A percentile compares a stretch with the other conserved stretches of the same genome.
These are phyloP conservation scores for Coremacera marginata DNA, from an alignment of 2,888 invertebrate genomes.

Conservation along the genomic window DNA sequence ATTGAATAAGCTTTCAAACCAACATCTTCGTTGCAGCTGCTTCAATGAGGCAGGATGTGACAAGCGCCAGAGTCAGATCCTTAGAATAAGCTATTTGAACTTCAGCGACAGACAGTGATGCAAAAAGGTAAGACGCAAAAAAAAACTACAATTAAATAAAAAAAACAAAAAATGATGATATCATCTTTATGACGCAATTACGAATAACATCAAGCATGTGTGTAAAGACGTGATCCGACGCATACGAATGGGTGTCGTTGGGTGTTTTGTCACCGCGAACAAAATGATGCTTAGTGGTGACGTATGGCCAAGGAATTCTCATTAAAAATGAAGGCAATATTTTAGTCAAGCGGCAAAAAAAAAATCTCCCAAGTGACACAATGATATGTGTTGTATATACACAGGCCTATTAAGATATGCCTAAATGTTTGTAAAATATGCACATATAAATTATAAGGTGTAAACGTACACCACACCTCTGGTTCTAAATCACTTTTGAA, in stretches of 20 bases:
- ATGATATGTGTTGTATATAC: too few relatives aligned
- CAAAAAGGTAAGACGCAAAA: neutral
- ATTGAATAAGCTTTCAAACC: slow-evolving; percentile 5
- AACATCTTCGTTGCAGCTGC: slow-evolving; percentile 3
- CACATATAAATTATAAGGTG: too few relatives aligned
- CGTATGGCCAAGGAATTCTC: too few relatives aligned
- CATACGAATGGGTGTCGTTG: neutral
- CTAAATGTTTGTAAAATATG: too few relatives aligned
- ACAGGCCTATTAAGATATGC: too few relatives aligned
- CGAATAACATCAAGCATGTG: slow-evolving; percentile 46
- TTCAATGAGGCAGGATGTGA: neutral
- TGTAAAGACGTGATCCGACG: neutral
- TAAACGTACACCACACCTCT: too few relatives aligned
- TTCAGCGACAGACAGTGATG: neutral
- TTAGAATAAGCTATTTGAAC: neutral
- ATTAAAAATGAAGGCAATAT: too few relatives aligned
- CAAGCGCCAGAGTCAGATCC: neutral
- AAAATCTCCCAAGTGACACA: too few relatives aligned
- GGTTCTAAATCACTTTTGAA: too few relatives aligned
- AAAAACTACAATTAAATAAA: slow-evolving; percentile 25
- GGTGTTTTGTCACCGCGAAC: neutral
- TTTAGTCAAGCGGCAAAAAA: too few relatives aligned
- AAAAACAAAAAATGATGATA: slow-evolving; percentile 50
- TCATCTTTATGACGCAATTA: slow-evolving; percentile 47
- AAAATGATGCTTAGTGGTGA: too few relatives aligned